These are phyloP conservation scores for Brachyptera putata DNA, from an alignment of 2,888 invertebrate genomes.

Conservation along the genomic window DNA sequence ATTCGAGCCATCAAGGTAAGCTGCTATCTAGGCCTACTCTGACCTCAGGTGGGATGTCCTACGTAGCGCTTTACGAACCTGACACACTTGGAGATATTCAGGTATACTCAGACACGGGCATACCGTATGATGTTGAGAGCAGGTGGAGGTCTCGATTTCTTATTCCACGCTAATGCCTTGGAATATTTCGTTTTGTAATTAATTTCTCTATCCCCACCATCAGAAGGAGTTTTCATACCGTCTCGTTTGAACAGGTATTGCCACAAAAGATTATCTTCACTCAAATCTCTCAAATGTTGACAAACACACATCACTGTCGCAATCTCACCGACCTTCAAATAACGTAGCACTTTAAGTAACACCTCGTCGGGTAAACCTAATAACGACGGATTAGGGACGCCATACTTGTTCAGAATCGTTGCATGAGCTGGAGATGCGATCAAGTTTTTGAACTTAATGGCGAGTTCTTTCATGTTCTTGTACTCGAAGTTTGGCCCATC, in stretches of 20 bases:
- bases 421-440: background rate
- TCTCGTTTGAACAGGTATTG: background rate
- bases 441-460: background rate
- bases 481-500: background rate
- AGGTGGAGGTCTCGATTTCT: too few species aligned
- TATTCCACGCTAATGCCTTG: too few species aligned
- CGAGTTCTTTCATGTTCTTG: background rate
- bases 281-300: background rate
- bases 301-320: background rate
- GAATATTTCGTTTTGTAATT: background rate
- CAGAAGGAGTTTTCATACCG: background rate
- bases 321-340: background rate
- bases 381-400: slow-evolving; percentile 1
- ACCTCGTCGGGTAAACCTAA: slow-evolving; percentile 2
- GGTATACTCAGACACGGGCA: too few species aligned
- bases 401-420: background rate
- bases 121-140: too few species aligned
- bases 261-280: slow-evolving; percentile 3
- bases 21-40: too few species aligned
- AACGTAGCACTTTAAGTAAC: background rate
- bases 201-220: background rate
- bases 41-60: too few species aligned
- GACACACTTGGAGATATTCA: too few species aligned
- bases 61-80: too few species aligned
- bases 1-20: too few species aligned